A percentile compares a stretch with the other conserved stretches of the same genome.
These are phyloP conservation scores for Petroica traversi DNA, from an alignment of 2,113 vertebrate species.

Conservation along the genomic window DNA sequence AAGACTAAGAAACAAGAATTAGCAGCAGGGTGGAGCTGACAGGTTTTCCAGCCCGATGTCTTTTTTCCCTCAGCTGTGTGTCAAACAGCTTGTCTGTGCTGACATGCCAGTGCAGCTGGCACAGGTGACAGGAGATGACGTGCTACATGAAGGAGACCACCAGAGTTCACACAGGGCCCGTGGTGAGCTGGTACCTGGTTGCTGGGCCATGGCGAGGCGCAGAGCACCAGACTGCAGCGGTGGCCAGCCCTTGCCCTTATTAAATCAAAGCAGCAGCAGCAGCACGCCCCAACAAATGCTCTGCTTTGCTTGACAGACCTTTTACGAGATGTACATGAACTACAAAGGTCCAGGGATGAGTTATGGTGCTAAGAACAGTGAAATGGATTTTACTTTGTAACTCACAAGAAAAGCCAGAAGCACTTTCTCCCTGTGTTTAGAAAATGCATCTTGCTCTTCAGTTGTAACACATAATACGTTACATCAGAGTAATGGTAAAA, in stretches of 20 bases:
- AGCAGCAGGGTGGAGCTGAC: background rate
- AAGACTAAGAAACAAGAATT: background rate
- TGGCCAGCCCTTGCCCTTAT: background rate
- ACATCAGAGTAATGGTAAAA: background rate
- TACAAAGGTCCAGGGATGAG: background rate
- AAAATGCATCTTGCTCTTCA: background rate
- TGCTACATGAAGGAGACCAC: background rate
- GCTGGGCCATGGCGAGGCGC: background rate
- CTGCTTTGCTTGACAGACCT: background rate
- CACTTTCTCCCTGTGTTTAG: background rate
- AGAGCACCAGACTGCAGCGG: background rate
- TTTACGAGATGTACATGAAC: accelerated
- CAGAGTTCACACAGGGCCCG: background rate
- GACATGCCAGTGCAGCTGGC: background rate
- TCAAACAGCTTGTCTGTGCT: background rate
- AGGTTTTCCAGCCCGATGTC: background rate
- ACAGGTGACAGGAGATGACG: background rate
- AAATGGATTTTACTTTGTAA: background rate
- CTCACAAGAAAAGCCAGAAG: background rate
- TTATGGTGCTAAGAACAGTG: background rate
- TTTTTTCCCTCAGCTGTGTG: background rate
- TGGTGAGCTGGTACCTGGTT: background rate
- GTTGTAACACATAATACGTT: background rate
- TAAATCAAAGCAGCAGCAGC: background rate
- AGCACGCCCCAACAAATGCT: background rate